A percentile compares a stretch with the other conserved stretches of the same genome.
Conservation (phyloP, 2,113 vertebrate species). For the Onychostoma macrolepis region DNA sequence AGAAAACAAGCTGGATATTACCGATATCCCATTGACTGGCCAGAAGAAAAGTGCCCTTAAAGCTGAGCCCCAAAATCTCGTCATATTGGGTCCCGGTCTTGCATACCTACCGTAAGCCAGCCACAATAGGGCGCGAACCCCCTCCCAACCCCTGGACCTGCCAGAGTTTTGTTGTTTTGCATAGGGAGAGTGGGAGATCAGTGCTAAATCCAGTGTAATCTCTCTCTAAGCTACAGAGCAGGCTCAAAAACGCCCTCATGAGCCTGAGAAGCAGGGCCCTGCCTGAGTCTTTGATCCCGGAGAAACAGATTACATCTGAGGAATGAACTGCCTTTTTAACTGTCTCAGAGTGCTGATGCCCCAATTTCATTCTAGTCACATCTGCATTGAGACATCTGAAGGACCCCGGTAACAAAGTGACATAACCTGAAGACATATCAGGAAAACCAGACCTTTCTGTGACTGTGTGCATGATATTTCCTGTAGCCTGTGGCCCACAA, state of each 20-base stretch:
- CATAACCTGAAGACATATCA: slow-evolving; percentile 59
- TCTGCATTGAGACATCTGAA: slow-evolving; percentile 58
- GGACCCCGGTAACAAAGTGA: slow-evolving; percentile 57
- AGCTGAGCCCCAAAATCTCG: slow-evolving; percentile 57
- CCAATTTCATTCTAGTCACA: slow-evolving; percentile 61
- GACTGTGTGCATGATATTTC: not conserved
- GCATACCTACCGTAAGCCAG: slow-evolving; percentile 61
- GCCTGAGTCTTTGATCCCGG: slow-evolving; percentile 74
- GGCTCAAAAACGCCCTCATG: slow-evolving; percentile 65
- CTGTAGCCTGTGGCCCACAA: not conserved
- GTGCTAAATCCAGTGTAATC: slow-evolving; percentile 77
- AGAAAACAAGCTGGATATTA: slow-evolving; percentile 37
- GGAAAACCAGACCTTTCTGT: not conserved
- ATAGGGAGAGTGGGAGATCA: slow-evolving; percentile 72
- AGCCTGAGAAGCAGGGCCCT: slow-evolving; percentile 75
- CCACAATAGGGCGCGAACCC: slow-evolving; percentile 55
- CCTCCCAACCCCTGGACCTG: slow-evolving; percentile 38
- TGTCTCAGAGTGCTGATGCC: slow-evolving; percentile 61
- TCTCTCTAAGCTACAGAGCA: slow-evolving; percentile 73
- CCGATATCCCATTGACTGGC: slow-evolving; percentile 60
- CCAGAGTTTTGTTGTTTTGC: slow-evolving; percentile 67
- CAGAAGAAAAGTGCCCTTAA: slow-evolving; percentile 52
- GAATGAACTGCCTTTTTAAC: slow-evolving; percentile 33
- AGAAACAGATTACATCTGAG: slow-evolving; percentile 79
- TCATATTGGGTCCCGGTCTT: slow-evolving; percentile 46